Conservation (phyloP, 2,888 invertebrate genomes). For the Aphidius colemani region DNA sequence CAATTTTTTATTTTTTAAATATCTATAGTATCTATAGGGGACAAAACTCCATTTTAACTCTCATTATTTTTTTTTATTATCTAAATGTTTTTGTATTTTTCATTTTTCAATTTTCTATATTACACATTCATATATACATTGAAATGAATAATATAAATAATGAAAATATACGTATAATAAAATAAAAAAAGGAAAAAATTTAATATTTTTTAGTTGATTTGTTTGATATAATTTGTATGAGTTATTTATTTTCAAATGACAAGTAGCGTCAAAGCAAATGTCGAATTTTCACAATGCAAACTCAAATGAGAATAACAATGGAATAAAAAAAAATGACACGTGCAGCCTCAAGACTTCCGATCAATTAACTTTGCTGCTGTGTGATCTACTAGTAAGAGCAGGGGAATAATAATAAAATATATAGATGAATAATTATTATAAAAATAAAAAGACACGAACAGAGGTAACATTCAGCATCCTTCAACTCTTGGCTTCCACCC, state of each 20-base stretch:
- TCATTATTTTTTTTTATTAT: too few relatives aligned
- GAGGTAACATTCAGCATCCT: conserved; percentile 5
- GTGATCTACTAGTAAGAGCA: conserved; percentile 43
- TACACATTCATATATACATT: conserved; percentile 1
- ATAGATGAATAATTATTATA: background rate
- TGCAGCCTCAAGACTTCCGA: conserved; percentile 60
- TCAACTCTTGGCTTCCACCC: background rate
- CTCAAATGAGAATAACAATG: too few relatives aligned
- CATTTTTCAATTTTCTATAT: background rate
- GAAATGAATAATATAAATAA: background rate
- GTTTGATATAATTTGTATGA: too few relatives aligned
- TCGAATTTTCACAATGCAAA: conserved; percentile 31
- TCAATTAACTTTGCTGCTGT: conserved; percentile 57
- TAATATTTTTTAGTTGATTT: too few relatives aligned
- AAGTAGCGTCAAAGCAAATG: conserved; percentile 33
- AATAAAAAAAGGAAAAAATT: too few relatives aligned
- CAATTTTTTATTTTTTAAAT: too few relatives aligned
- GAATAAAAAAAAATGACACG: conserved; percentile 46
- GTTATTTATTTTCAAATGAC: conserved; percentile 15
- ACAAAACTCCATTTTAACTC: too few relatives aligned
- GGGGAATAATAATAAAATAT: conserved; percentile 6
- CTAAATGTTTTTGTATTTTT: too few relatives aligned
- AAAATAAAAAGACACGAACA: conserved; percentile 3
- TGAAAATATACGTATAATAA: too few relatives aligned
- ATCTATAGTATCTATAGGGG: too few relatives aligned